These are phyloP conservation scores for Tiliacea aurago DNA, from an alignment of 2,888 invertebrate genomes.

Conservation along the genomic window DNA sequence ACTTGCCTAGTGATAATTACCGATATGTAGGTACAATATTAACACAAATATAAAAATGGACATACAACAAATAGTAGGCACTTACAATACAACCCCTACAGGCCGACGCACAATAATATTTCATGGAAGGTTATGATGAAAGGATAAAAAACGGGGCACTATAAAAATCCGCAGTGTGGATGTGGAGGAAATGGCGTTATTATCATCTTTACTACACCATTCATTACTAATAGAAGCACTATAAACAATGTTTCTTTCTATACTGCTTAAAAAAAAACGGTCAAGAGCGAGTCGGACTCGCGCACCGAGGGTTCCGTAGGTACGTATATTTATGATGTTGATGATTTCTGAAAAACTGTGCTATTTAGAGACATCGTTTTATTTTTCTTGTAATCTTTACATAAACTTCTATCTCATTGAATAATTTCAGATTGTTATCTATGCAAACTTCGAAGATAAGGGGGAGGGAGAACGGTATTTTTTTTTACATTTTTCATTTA, in stretches of 20 bases:
- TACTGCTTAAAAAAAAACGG: background rate
- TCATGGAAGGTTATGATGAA: background rate
- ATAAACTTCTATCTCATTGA: too few relatives aligned
- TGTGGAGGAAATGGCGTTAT: conserved; percentile 7
- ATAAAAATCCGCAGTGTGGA: conserved; percentile 9
- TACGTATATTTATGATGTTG: too few relatives aligned
- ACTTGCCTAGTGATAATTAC: background rate
- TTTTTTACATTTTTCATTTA: too few relatives aligned
- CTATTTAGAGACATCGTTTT: too few relatives aligned
- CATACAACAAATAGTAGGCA: conserved; percentile 3
- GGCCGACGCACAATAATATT: conserved; percentile 4
- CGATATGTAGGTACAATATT: background rate
- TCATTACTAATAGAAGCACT: background rate
- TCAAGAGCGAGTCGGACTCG: too few relatives aligned
- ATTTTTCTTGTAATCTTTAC: too few relatives aligned
- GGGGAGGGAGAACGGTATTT: too few relatives aligned
- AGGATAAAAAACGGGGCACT: conserved; percentile 13
- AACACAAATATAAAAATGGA: background rate
- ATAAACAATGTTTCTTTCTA: background rate
- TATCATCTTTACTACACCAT: conserved; percentile 5
- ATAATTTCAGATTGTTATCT: too few relatives aligned
- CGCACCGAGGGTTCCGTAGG: too few relatives aligned
- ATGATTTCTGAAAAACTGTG: too few relatives aligned
- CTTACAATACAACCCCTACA: background rate
- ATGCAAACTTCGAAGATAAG: too few relatives aligned